These are phyloP conservation scores for Charadrius vociferus DNA, from an alignment of 2,113 vertebrate species.

Conservation along the genomic window DNA sequence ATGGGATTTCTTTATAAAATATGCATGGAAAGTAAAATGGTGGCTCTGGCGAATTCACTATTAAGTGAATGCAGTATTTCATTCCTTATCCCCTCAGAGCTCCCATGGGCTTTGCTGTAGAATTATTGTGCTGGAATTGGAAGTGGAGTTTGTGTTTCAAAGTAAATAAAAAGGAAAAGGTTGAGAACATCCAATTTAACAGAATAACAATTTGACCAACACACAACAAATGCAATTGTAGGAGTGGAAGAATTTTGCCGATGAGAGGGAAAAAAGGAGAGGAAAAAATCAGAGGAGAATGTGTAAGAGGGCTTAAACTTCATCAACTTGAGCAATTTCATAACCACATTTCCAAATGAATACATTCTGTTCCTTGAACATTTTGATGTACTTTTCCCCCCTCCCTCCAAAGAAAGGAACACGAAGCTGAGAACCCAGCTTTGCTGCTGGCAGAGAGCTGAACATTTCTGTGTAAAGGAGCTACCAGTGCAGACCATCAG, in stretches of 20 bases:
- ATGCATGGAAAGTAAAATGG: neutral
- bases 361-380: neutral
- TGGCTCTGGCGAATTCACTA: neutral
- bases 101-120: neutral
- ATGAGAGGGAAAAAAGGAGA: neutral
- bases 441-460: neutral
- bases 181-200: slow-evolving; percentile 10
- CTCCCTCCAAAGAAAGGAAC: neutral
- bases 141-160: neutral
- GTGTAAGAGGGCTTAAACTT: neutral
- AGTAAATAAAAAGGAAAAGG: neutral
- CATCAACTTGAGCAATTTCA: neutral
- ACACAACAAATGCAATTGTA: neutral
- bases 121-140: neutral
- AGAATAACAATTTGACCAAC: neutral
- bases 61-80: neutral
- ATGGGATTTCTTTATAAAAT: neutral
- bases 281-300: neutral
- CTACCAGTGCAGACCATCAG: neutral
- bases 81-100: neutral
- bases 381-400: neutral
- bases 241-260: neutral
- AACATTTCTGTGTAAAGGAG: neutral
- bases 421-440: neutral
- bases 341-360: neutral